Evolutionary conservation across 2,888 invertebrate species (phyloP).

Genomic region (Pinctada fucata): DNA sequence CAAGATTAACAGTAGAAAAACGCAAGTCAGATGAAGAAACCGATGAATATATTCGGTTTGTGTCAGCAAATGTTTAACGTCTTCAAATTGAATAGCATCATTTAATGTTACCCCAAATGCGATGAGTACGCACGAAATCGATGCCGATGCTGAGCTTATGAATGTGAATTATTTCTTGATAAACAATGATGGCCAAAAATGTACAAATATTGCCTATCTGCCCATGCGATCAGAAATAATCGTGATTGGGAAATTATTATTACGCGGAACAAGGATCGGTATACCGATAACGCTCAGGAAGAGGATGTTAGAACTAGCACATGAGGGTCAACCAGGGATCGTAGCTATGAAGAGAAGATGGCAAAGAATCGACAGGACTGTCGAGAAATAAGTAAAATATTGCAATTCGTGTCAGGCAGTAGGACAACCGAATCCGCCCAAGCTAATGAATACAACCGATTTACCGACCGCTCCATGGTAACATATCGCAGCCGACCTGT

Average conservation of each 20-base stretch:
- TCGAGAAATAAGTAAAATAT: conserved; percentile 32
- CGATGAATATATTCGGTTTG: too few relatives aligned
- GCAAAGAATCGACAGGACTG: conserved; percentile 36
- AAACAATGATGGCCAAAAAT: conserved; percentile 4
- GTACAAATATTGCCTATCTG: conserved; percentile 3
- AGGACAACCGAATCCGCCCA: conserved; percentile 20
- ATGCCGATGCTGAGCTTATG: conserved; percentile 26
- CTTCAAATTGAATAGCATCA: too few relatives aligned
- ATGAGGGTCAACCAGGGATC: conserved; percentile 39
- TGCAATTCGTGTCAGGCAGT: conserved; percentile 44
- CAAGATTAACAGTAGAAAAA: too few relatives aligned
- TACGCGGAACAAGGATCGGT: conserved; percentile 33
- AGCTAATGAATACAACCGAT: conserved; percentile 40
- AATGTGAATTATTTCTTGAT: conserved; percentile 12
- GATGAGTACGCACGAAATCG: conserved; percentile 34
- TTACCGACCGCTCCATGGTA: conserved; percentile 48
- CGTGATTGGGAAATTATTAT: conserved; percentile 23
- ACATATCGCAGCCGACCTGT: conserved; percentile 44
- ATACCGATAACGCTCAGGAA: conserved; percentile 17
- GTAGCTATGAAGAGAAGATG: conserved; percentile 43
- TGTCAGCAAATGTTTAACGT: too few relatives aligned
- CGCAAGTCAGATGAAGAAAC: too few relatives aligned
- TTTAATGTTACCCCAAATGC: conserved; percentile 38
- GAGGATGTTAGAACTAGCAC: conserved; percentile 33
- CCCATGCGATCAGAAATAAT: conserved; percentile 19